Evolutionary conservation across 2,113 vertebrate species (phyloP).

Genomic region (Cebidichthys violaceus): DNA sequence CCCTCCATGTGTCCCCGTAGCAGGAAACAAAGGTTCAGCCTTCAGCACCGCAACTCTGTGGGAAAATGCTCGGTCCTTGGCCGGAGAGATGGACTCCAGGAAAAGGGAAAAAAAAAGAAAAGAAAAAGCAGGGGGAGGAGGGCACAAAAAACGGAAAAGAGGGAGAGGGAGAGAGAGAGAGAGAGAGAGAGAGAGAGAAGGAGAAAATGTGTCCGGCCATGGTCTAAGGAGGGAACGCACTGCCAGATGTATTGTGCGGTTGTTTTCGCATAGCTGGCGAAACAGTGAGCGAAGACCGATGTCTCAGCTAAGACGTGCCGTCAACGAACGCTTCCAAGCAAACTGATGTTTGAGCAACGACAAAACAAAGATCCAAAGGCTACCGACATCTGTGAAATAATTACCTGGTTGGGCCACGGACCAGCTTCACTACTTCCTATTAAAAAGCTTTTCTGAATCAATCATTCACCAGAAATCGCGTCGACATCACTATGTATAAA

Average conservation of each 20-base stretch:
- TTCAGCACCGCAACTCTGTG: slow-evolving; percentile 61
- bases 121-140: slow-evolving; percentile 4
- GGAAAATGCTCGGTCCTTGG: slow-evolving; percentile 70
- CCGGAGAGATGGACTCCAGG: slow-evolving; percentile 43
- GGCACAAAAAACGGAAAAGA: slow-evolving; percentile 3
- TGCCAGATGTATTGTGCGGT: slow-evolving; percentile 63
- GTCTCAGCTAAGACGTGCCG: slow-evolving; percentile 52
- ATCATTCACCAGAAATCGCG: slow-evolving; percentile 16
- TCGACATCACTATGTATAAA: not conserved
- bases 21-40: slow-evolving; percentile 73
- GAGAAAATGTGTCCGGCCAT: slow-evolving; percentile 52
- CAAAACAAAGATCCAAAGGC: slow-evolving; percentile 6
- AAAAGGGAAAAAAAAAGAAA: slow-evolving; percentile 35
- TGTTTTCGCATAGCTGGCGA: slow-evolving; percentile 42
- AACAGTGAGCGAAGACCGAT: slow-evolving; percentile 32
- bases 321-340: slow-evolving; percentile 32
- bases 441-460: slow-evolving; percentile 25
- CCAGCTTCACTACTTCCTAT: not conserved
- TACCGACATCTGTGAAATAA: slow-evolving; percentile 36
- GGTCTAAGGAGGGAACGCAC: slow-evolving; percentile 38
- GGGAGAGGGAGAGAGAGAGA: too few relatives aligned
- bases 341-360: slow-evolving; percentile 2
- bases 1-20: slow-evolving; percentile 40
- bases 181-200: slow-evolving; percentile 19
- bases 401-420: not conserved